Base-by-base conservation (phyloP, 2,797 vertebrate species). In the Trachurus trachurus region DNA sequence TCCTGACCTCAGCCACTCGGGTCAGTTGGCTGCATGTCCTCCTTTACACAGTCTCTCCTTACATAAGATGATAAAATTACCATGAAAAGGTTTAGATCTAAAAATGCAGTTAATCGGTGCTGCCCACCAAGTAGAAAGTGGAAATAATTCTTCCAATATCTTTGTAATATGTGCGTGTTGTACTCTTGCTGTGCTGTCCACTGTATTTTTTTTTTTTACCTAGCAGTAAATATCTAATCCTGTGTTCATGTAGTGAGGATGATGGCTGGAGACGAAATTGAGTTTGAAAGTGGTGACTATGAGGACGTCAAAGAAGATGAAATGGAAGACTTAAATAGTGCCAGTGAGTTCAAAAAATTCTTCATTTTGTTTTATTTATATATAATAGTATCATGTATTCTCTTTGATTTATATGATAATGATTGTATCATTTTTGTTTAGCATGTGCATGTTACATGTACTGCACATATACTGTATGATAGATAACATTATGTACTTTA, bases 231-330 rank as follows among this genome's bases (percentile, higher is more conserved):
- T 56, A 1, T 61, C 17, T 68, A 0, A 66, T 12, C 1, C 5
- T 62, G 1, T 75, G 63, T 61, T 56, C 3, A 37, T 76, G 31
- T n/a, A 92, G 88, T 9, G 9, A 81, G 8, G 59, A 71, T 42
- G 21, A 8, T 49, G 29, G 11, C 67, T 47, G 34, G 2, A 11
- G 50, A 73, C 10, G 65, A 80, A 12, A 21, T 9, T 0, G 68
- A 77, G 37, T 76, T 84, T 71, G 90, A 93, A 49, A 84, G 63
- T 50, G 89, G 82, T 0, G 63, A 93, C 0, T 89, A 84, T 44
- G 90, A 93, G 1, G 81, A 93, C 6, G 19, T 91, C n/a, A 57
- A 49, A 54, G 19, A 3, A 9, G 74, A 82, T 34, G 81, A 90
- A 22, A 67, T 75, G 73, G 74, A 78, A 9, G 50, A 70, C 9